A percentile compares a stretch with the other conserved stretches of the same genome.
Evolutionary conservation across 2,797 vertebrate species (phyloP).

Genomic region (Xenopus petersii): DNA sequence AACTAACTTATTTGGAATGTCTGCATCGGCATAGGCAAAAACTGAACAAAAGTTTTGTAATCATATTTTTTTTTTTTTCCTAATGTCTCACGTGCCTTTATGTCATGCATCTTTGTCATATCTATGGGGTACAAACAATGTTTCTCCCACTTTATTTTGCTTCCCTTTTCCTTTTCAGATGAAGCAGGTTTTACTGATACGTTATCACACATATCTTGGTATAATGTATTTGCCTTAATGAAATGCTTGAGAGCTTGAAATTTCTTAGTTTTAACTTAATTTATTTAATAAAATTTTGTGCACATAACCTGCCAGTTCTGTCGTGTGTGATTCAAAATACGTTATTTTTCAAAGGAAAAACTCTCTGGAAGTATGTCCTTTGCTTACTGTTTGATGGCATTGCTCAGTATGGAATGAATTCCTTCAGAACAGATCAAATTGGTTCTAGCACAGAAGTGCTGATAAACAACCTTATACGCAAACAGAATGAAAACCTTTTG

Average conservation of each 20-base stretch:
- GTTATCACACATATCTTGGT: constrained; percentile 78
- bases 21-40: constrained; percentile 39
- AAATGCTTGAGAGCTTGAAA: constrained; percentile 83
- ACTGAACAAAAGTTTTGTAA: too few species aligned
- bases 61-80: constrained; percentile 53
- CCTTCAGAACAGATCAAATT: too few species aligned
- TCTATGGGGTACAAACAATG: constrained; percentile 22
- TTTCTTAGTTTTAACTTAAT: constrained; percentile 83
- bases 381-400: too few species aligned
- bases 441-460: too few species aligned
- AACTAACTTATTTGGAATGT: constrained; percentile 58
- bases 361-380: too few species aligned
- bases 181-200: constrained; percentile 67
- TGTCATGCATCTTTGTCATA: constrained; percentile 61
- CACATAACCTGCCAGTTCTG: constrained; percentile 78
- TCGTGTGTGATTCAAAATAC: constrained; percentile 14
- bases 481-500: too few species aligned
- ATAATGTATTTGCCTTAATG: constrained; percentile 79
- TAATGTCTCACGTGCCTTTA: constrained; percentile 78
- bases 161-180: constrained; percentile 45
- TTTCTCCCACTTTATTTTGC: not conserved
- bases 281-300: constrained; percentile 86
- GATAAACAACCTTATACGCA: too few species aligned
- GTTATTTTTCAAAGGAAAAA: too few species aligned
- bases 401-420: too few species aligned